phyloP scores from a whole-genome alignment of 37 sponge, comb jelly and placozoan genomes.

The Aplysina aerophoba region DNA sequence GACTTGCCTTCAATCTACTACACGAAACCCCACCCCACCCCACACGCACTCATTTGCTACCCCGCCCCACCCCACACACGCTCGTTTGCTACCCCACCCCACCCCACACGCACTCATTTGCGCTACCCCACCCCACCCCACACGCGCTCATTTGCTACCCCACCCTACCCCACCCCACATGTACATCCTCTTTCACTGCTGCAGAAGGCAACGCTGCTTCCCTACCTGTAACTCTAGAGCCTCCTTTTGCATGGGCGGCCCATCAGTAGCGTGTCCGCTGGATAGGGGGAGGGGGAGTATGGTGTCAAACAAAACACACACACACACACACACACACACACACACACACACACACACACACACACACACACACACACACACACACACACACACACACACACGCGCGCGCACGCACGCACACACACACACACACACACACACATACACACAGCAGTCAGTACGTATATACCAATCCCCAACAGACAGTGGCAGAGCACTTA shows the following conservation, averaged over 20 bases:
- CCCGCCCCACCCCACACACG: too few species aligned
- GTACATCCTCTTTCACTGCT: too few species aligned
- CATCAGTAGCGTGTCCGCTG: not conserved
- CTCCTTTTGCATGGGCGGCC: not conserved
- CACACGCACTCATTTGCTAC: too few species aligned
- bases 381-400: conserved; percentile 40
- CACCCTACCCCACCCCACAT: too few species aligned
- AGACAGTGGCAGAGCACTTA: too few species aligned
- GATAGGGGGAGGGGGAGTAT: not conserved
- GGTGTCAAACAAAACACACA: not conserved
- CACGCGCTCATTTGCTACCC: too few species aligned
- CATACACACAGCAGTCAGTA: conserved; percentile 32
- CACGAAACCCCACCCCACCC: too few species aligned
- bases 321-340: conserved; percentile 13
- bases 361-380: conserved; percentile 40
- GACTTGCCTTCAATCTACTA: too few species aligned
- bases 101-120: too few species aligned
- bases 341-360: conserved; percentile 40
- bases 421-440: conserved; percentile 35
- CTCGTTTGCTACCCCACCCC: too few species aligned
- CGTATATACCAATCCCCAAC: not conserved
- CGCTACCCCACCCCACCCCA: too few species aligned
- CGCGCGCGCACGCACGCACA: conserved; percentile 31
- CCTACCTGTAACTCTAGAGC: conserved; percentile 7
- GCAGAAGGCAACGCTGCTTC: too few species aligned